Evolutionary conservation across 2,888 invertebrate species (phyloP).

Genomic region (Leucophenga maculata): DNA sequence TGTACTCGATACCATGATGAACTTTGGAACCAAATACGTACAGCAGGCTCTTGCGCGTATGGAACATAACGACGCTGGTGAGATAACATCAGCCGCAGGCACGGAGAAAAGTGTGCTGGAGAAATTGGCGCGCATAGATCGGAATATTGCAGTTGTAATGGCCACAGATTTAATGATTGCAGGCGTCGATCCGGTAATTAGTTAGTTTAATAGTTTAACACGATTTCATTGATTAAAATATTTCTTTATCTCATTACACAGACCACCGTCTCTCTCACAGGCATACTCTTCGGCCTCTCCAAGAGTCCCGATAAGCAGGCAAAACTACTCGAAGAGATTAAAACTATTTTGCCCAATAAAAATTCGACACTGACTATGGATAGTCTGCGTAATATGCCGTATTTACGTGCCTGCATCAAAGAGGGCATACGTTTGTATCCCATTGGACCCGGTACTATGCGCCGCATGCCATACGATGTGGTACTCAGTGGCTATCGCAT

Average conservation of each 20-base stretch:
- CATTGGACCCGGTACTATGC: conserved; percentile 75
- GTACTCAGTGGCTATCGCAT: conserved; percentile 78
- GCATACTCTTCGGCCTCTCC: conserved; percentile 77
- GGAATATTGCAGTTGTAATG: conserved; percentile 78
- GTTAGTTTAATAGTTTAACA: neutral
- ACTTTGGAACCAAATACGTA: conserved; percentile 67
- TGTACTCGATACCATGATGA: conserved; percentile 53
- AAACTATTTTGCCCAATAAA: conserved; percentile 70
- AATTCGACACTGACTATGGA: conserved; percentile 71
- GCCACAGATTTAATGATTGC: conserved; percentile 81
- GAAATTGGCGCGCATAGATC: conserved; percentile 77
- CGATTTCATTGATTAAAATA: neutral
- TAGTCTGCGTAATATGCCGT: conserved; percentile 74
- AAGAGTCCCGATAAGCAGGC: conserved; percentile 77
- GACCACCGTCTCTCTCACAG: conserved; percentile 73
- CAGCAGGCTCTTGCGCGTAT: conserved; percentile 64
- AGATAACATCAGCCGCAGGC: conserved; percentile 49
- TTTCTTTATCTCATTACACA: conserved; percentile 19
- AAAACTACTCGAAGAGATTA: conserved; percentile 76
- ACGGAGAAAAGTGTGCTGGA: conserved; percentile 76
- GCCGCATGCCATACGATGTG: conserved; percentile 75
- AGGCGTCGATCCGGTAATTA: conserved; percentile 81
- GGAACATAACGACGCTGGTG: conserved; percentile 58
- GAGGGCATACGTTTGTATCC: conserved; percentile 80
- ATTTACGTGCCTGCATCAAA: conserved; percentile 83